A percentile compares a stretch with the other conserved stretches of the same genome.
Conservation (phyloP, 2,888 invertebrate genomes). For the Xestia xanthographa region DNA sequence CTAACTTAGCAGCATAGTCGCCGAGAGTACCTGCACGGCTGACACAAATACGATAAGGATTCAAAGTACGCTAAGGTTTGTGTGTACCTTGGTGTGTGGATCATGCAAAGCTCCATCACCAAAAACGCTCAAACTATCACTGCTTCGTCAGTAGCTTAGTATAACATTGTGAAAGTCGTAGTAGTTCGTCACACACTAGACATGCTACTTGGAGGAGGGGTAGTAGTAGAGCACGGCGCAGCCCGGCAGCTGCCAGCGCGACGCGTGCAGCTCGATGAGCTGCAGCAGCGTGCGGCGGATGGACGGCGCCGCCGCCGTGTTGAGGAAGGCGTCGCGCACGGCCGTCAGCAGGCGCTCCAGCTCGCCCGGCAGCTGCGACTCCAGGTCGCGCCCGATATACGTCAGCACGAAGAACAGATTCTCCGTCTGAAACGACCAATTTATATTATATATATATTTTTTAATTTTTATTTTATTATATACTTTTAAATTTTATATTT, state of each 20-base stretch:
- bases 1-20: slow-evolving; percentile 12
- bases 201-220: slow-evolving; percentile 90
- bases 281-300: slow-evolving; percentile 96
- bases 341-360: slow-evolving; percentile 94
- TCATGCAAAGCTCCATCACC: not conserved
- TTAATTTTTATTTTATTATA: too few species aligned
- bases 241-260: slow-evolving; percentile 97
- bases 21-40: not conserved
- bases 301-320: slow-evolving; percentile 93
- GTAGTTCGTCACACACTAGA: too few species aligned
- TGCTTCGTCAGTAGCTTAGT: not conserved
- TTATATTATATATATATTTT: too few species aligned
- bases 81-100: not conserved
- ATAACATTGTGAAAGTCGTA: not conserved
- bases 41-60: not conserved
- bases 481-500: too few species aligned
- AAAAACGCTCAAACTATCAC: not conserved
- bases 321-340: slow-evolving; percentile 96
- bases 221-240: slow-evolving; percentile 97
- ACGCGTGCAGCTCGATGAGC: slow-evolving; percentile 97
- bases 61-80: not conserved
- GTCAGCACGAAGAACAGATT: slow-evolving; percentile 97
- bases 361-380: slow-evolving; percentile 94
- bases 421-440: slow-evolving; percentile 92
- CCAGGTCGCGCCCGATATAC: slow-evolving; percentile 96